Evolutionary conservation across 2,797 vertebrate species (phyloP), one percentile per base, ranked within the genome.

Genomic region (Danio albolineatus): DNA sequence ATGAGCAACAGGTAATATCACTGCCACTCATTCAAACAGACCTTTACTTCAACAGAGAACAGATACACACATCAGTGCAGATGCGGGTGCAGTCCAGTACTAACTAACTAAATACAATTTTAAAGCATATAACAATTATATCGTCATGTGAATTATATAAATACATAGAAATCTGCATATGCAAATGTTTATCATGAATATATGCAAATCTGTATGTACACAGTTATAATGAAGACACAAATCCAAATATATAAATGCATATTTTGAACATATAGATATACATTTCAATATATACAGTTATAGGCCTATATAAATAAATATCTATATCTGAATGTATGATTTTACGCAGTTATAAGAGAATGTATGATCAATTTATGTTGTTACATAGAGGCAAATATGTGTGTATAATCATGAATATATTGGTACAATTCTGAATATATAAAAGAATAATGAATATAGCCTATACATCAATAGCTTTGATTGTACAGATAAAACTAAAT

Each of bases 1-100:
- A 73, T 78, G 76, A 71, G 76, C 38, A 71, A 53, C 66, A 78
- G 76, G 66, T 78, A 67, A 67, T 61, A 60, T 70, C 44, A 21
- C 65, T 70, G 76, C 38, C 76, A 78, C 64, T 77, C 53, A 69
- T 41, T 57, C 10, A 44, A 61, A 66, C 62, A 66, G 10, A 66
- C 49, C 61, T 44, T 54, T 16, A 16, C 28, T 5, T 44, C 44
- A 51, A 51, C 41, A 12, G 54, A 28, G 54, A 78, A 67, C 66
- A 61, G n/a, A 51, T 43, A 51, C 44, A 12, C 46, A 69, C 54
- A 78, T n/a, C n/a, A 7, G 39, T 13, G 17, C 74, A 76, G 19
- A 66, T 65, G 60, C n/a, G 48, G 7, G 14, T 67, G 39, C 5
- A 76, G 51, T 60, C 8, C 38, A 44, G 46, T 38, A n/a, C 28